phyloP scores from a whole-genome alignment of 2,113 vertebrate species.

The Ifrita kowaldi region DNA sequence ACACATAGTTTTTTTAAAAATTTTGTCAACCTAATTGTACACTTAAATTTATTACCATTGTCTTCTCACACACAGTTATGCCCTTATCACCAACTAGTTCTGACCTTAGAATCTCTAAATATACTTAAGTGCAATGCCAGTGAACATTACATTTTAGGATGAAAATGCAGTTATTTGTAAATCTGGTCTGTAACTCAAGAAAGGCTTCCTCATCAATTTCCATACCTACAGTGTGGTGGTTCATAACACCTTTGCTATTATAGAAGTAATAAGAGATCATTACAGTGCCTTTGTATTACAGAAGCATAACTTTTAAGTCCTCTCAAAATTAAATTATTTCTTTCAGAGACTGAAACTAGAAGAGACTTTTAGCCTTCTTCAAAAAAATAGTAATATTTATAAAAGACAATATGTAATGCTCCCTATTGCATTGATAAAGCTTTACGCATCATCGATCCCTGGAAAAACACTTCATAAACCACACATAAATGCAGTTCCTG shows the following conservation, averaged over 20 bases:
- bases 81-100: not conserved
- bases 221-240: not conserved
- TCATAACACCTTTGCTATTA: not conserved
- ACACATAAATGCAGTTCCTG: not conserved
- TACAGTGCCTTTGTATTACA: not conserved
- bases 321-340: constrained; percentile 5
- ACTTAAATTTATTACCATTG: not conserved
- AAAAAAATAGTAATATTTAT: constrained; percentile 14
- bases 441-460: not conserved
- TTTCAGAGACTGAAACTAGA: constrained; percentile 6
- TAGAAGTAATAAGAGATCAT: not conserved
- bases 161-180: not conserved
- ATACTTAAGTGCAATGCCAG: not conserved
- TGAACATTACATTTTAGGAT: not conserved
- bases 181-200: not conserved
- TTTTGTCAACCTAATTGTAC: not conserved
- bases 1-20: not conserved
- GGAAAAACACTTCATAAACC: constrained; percentile 4
- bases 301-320: not conserved
- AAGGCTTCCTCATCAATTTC: not conserved
- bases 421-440: not conserved
- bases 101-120: not conserved
- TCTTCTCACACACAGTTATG: not conserved
- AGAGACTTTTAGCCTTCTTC: constrained; percentile 15
- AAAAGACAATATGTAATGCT: not conserved